Evolutionary conservation across 2,797 vertebrate species (phyloP).

Genomic region (Ataeniobius toweri): DNA sequence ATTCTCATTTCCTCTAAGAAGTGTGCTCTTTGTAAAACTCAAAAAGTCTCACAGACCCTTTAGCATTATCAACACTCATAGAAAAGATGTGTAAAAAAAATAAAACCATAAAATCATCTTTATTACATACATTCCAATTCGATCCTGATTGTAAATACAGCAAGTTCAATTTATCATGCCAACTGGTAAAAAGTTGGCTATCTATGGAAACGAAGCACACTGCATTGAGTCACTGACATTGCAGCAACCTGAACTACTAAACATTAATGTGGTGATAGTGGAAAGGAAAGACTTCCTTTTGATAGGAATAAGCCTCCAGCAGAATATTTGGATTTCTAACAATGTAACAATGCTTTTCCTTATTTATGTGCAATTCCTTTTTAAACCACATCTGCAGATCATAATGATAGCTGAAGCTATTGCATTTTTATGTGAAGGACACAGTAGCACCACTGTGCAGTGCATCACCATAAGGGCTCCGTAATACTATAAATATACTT

Average conservation of each 20-base stretch:
- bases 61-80: too few relatives aligned
- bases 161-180: background rate
- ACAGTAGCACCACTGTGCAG: background rate
- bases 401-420: background rate
- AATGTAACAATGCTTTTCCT: background rate
- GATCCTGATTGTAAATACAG: background rate
- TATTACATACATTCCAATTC: background rate
- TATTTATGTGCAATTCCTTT: background rate
- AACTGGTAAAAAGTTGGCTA: background rate
- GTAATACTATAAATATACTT: background rate
- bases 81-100: background rate
- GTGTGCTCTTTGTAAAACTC: background rate
- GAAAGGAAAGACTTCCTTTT: background rate
- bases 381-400: background rate
- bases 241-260: background rate
- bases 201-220: background rate
- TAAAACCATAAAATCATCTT: background rate
- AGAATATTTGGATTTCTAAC: background rate
- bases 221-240: background rate
- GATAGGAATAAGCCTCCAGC: background rate
- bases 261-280: background rate
- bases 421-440: too few relatives aligned
- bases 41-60: background rate
- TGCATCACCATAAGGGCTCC: background rate
- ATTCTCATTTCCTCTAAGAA: background rate